Evolutionary conservation across 2,113 vertebrate genomes (phyloP).

Genomic region (Taurulus bubalis): DNA sequence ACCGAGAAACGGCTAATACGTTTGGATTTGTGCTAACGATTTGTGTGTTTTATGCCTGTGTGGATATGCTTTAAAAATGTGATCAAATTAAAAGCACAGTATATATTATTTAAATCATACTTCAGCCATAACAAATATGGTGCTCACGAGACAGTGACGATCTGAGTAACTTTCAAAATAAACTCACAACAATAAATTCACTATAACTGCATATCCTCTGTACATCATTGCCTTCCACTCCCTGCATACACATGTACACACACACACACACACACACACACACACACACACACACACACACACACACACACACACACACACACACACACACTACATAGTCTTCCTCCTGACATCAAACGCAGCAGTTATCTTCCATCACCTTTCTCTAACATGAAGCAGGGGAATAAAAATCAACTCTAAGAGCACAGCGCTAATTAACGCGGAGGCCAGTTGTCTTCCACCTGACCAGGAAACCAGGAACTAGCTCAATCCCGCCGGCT

Average conservation of each 20-base stretch:
- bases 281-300: neutral
- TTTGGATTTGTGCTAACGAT: too few relatives aligned
- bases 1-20: neutral
- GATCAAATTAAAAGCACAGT: neutral
- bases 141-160: neutral
- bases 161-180: neutral
- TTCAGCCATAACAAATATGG: neutral
- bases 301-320: neutral
- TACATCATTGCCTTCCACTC: neutral
- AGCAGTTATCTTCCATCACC: conserved; percentile 45
- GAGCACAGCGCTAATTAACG: conserved; percentile 54
- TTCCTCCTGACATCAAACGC: conserved; percentile 38
- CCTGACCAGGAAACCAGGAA: conserved; percentile 67
- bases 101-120: neutral
- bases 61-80: neutral
- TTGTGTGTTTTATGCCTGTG: neutral
- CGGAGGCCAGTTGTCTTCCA: conserved; percentile 56
- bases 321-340: neutral
- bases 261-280: neutral
- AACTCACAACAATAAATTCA: neutral
- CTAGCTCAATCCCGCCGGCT: conserved; percentile 38
- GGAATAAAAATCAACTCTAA: conserved; percentile 37
- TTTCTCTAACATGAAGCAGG: conserved; percentile 29
- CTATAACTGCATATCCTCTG: neutral
- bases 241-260: conserved; percentile 1